Base-by-base conservation (phyloP, 2,888 invertebrate genomes). In the Epirrhoe tristata region DNA sequence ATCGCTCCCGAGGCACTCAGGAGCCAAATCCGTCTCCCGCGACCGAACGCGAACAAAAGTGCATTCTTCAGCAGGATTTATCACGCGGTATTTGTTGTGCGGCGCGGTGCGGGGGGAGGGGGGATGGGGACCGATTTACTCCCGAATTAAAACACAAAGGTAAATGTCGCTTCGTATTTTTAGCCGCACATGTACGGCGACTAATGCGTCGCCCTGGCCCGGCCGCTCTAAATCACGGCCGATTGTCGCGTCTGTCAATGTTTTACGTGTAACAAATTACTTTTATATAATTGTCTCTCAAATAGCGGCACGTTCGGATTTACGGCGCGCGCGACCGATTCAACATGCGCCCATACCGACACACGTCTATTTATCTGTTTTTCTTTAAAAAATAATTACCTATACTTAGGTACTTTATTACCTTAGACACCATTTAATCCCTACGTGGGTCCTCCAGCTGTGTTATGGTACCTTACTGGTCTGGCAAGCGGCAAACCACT, bases 161-260 rank as follows among this genome's bases (percentile, higher is more conserved):
- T 87, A 87, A 87, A 86, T 87, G 87, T 86, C 86, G 84, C 77
- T 70, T 72, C 72, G 74, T 85, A 86, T 85, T 80, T 82, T 81
- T 84, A 83, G 85, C 75, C 65, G 75, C 76, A 76, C 79, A 71
- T 73, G 75, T 71, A 75, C 75, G 75, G 74, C 73, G 73, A 80
- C 74, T 81, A 77, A 78, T 78, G 81, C 76, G 73, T 75, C 71
- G 76, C 79, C 73, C 74, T 66, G 71, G 73, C 78, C 72, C 75
- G 72, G 67, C 63, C 71, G 74, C 75, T 43, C 68, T 76, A 74
- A 73, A 73, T 77, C 80, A 73, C 71, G 72, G 59, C 70, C 75
- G 76, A 66, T 74, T 72, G 75, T 74, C 71, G 67, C 73, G 68
- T 61, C 71, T 62, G 69, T 70, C 74, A 66, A 70, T 70, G 74